Evolutionary conservation across 2,888 invertebrate genomes (phyloP).

Genomic region (Melieria crassipennis): DNA sequence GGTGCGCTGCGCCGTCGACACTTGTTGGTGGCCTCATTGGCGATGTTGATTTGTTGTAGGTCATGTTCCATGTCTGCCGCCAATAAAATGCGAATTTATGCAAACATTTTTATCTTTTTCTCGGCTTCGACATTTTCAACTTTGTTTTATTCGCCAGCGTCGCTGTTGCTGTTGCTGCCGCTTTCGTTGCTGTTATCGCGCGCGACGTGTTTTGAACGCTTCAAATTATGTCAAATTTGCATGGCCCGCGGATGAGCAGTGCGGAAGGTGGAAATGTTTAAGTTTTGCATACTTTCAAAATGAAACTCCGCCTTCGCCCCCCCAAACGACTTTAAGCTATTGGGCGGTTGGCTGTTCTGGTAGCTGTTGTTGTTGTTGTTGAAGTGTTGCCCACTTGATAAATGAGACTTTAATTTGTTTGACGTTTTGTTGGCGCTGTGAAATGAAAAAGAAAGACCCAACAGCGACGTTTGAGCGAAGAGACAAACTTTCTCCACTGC

Average conservation of each 20-base stretch:
- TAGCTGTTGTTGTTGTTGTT: no score
- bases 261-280: no score
- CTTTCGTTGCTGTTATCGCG: no score
- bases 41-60: constrained; percentile 53
- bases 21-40: constrained; percentile 47
- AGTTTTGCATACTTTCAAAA: no score
- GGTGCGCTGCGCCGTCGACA: constrained; percentile 42
- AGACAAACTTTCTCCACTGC: background rate
- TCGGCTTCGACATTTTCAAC: no score
- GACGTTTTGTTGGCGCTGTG: constrained; percentile 42
- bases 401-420: constrained; percentile 62
- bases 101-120: constrained; percentile 38
- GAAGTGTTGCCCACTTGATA: constrained; percentile 45
- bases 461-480: background rate
- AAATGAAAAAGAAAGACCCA: constrained; percentile 1
- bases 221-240: constrained; percentile 37
- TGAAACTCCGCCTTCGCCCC: no score
- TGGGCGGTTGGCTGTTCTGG: no score
- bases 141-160: constrained; percentile 5
- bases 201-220: constrained; percentile 34
- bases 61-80: constrained; percentile 47
- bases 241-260: no score
- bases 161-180: no score
- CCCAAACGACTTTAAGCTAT: no score
- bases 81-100: constrained; percentile 48